Evolutionary conservation across 1,140 invertebrate genomes (phyloP).

Genomic region (Prorops nasuta): DNA sequence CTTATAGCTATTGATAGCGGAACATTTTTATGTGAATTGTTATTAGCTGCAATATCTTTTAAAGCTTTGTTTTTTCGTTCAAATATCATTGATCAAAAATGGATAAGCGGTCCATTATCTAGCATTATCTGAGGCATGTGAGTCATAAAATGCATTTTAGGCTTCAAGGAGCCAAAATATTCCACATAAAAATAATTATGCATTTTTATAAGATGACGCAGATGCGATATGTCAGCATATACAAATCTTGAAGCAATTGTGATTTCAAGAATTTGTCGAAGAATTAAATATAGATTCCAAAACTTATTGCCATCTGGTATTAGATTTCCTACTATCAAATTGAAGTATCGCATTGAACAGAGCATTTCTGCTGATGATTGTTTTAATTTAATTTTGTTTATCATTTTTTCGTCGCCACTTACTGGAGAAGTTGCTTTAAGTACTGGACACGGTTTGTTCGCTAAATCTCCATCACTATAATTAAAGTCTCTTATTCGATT

Average conservation of each 20-base stretch:
- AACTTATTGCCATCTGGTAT: background rate
- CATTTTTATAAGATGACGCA: background rate
- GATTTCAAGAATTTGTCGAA: background rate
- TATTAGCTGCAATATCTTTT: background rate
- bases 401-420: too few relatives aligned
- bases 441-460: background rate
- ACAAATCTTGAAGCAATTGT: background rate
- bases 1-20: background rate
- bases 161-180: background rate
- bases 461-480: conserved; percentile 5
- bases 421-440: background rate
- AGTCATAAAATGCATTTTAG: background rate
- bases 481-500: conserved; percentile 14
- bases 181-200: background rate
- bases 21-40: background rate
- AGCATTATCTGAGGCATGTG: background rate
- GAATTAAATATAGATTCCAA: background rate
- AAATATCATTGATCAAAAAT: background rate
- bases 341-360: background rate
- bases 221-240: background rate
- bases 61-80: background rate
- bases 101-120: background rate
- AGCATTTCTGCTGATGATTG: background rate
- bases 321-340: background rate
- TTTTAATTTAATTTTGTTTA: background rate